Conservation (phyloP, 2,797 vertebrate species). For the Alectoris magna region DNA sequence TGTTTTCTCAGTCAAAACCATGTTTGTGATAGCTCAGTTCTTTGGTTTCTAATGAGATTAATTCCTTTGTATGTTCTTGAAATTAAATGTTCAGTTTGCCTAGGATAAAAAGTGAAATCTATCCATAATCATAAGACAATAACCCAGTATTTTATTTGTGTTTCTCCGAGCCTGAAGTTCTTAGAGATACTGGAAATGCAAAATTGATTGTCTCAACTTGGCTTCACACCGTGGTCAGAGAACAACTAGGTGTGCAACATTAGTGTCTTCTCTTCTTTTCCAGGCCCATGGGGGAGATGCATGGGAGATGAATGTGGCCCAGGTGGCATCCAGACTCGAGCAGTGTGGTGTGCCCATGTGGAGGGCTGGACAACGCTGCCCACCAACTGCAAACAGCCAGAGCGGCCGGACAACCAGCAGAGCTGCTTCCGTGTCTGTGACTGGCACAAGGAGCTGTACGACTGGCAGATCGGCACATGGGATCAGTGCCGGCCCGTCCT, state of each 20-base stretch:
- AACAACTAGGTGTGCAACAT: background rate
- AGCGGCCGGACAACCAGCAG: constrained; percentile 92
- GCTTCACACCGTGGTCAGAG: background rate
- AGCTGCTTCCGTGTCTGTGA: constrained; percentile 96
- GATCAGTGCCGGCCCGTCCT: constrained; percentile 88
- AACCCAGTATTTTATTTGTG: background rate
- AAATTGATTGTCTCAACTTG: background rate
- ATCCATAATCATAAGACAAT: constrained; percentile 2
- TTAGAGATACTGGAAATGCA: background rate
- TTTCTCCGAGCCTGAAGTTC: background rate
- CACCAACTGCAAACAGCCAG: constrained; percentile 91
- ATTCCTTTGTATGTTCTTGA: constrained; percentile 6
- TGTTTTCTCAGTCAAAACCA: background rate
- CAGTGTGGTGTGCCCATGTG: constrained; percentile 95
- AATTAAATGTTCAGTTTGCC: background rate
- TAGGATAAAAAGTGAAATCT: constrained; percentile 13
- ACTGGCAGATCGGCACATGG: constrained; percentile 92
- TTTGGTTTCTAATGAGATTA: background rate
- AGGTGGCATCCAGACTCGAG: constrained; percentile 94
- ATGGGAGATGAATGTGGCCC: constrained; percentile 98
- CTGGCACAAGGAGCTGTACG: constrained; percentile 96
- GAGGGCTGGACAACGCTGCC: constrained; percentile 96
- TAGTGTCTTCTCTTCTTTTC: constrained; percentile 25
- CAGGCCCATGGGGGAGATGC: constrained; percentile 97
- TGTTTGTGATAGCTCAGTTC: background rate